A percentile compares a stretch with the other conserved stretches of the same genome.
Evolutionary conservation across 2,113 vertebrate species (phyloP).

Genomic region (Gymnarchus niloticus): DNA sequence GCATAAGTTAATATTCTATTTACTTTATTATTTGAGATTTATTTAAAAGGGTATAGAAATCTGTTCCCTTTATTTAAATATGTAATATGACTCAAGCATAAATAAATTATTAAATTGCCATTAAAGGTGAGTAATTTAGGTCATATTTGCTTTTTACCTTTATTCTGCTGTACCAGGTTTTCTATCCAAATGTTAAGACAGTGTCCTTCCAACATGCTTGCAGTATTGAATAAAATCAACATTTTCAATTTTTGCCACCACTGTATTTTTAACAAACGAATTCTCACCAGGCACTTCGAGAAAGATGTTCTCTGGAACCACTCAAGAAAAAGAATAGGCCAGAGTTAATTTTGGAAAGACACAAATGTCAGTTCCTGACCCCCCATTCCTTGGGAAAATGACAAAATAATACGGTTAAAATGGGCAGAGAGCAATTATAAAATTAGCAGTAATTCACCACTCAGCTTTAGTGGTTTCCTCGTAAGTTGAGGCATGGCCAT

Average conservation of each 20-base stretch:
- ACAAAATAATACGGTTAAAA: not conserved
- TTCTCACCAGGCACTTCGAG: not conserved
- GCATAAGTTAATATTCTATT: too few relatives aligned
- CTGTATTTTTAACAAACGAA: not conserved
- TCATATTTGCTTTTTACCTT: not conserved
- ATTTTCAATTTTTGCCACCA: too few relatives aligned
- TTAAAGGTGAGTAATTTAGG: not conserved
- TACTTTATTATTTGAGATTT: too few relatives aligned
- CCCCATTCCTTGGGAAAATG: constrained; percentile 12
- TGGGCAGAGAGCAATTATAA: constrained; percentile 6
- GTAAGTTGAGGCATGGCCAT: not conserved
- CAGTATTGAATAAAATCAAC: not conserved
- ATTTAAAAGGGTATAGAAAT: not conserved
- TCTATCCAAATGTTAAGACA: not conserved
- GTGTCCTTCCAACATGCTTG: not conserved
- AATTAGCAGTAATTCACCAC: constrained; percentile 13
- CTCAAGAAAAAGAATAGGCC: not conserved
- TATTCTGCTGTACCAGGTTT: not conserved
- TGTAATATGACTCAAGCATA: not conserved
- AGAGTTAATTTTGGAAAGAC: constrained; percentile 10
- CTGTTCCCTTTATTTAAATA: not conserved
- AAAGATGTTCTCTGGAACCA: constrained; percentile 5
- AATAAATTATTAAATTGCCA: not conserved
- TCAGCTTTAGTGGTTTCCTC: not conserved
- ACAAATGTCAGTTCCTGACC: constrained; percentile 4